Percentiles rank a stretch among this genome's conserved stretches.
Evolutionary conservation across 2,113 vertebrate species (phyloP).

Genomic region (Rattus norvegicus): GRCr8 NC_086024.1:51984501-51985000

Average conservation of each 20-base stretch:
- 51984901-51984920: neutral
- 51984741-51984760: neutral
- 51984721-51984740: neutral
- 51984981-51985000: neutral
- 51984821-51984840: neutral
- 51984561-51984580: neutral
- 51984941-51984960: neutral
- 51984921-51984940: neutral
- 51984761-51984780: neutral
- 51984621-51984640: neutral
- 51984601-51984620: neutral
- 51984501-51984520: too few relatives aligned
- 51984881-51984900: too few relatives aligned
- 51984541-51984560: neutral
- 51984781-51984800: neutral
- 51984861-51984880: neutral
- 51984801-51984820: neutral
- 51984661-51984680: neutral
- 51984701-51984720: neutral
- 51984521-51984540: neutral
- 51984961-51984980: neutral
- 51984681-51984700: neutral
- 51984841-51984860: too few relatives aligned
- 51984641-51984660: neutral
- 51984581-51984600: neutral